phyloP scores from a whole-genome alignment of 2,797 vertebrate genomes.

The Typhlichthys subterraneus region DNA sequence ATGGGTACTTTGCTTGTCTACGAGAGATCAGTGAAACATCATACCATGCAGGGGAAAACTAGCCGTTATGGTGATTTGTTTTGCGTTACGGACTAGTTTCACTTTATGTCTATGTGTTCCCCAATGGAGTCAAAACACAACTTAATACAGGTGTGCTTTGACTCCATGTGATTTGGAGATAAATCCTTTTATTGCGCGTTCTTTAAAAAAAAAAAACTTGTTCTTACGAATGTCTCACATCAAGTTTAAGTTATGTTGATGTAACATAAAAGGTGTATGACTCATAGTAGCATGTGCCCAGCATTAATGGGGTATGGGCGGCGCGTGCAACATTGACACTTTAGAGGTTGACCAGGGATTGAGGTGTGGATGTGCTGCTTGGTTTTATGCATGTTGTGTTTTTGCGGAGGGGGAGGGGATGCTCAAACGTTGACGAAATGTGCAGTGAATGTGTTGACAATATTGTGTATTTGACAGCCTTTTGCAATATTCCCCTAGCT shows the following conservation, averaged over 20 bases:
- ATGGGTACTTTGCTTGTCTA: conserved; percentile 64
- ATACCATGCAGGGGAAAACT: conserved; percentile 8
- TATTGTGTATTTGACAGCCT: conserved; percentile 62
- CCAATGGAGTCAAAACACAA: conserved; percentile 15
- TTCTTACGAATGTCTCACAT: conserved; percentile 33
- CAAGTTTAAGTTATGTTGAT: not conserved
- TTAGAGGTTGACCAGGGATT: conserved; percentile 42
- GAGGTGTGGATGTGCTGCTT: conserved; percentile 48
- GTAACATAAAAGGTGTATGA: conserved; percentile 27
- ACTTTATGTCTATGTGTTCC: not conserved
- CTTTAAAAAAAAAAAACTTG: not conserved
- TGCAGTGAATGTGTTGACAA: conserved; percentile 59
- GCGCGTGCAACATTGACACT: conserved; percentile 38
- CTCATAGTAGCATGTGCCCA: conserved; percentile 42
- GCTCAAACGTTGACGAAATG: conserved; percentile 57
- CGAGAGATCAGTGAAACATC: conserved; percentile 24
- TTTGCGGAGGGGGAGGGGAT: conserved; percentile 10
- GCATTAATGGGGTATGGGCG: conserved; percentile 15
- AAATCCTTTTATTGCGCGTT: conserved; percentile 3
- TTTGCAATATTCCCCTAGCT: conserved; percentile 54
- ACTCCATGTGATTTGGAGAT: conserved; percentile 17
- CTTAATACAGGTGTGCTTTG: conserved; percentile 5
- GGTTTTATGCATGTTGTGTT: conserved; percentile 13
- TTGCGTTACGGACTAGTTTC: not conserved
- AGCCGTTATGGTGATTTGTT: not conserved